Conservation (phyloP, 2,113 vertebrate species). For the Numenius arquata region DNA sequence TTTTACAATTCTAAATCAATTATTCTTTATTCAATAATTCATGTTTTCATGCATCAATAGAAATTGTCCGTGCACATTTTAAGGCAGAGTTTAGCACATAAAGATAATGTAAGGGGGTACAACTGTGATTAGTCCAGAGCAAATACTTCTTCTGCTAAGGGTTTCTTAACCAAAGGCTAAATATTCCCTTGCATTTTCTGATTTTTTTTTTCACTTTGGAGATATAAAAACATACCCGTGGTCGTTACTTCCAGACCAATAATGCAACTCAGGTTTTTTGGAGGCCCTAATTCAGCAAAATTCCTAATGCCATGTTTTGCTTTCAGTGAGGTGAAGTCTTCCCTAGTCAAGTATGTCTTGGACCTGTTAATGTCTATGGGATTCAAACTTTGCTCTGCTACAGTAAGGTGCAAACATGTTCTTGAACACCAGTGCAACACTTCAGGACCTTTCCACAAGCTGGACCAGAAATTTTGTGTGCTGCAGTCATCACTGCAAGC, state of each 20-base stretch:
- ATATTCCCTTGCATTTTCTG: neutral
- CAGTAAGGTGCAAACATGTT: neutral
- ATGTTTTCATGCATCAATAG: neutral
- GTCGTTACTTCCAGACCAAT: neutral
- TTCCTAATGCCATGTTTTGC: neutral
- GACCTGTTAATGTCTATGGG: neutral
- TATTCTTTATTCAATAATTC: conserved; percentile 35
- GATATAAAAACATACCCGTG: neutral
- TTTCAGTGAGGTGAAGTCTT: neutral
- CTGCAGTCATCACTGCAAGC: neutral
- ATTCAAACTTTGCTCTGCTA: neutral
- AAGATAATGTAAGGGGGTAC: neutral
- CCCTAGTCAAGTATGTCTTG: neutral
- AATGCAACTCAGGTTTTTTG: neutral
- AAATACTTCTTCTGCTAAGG: neutral
- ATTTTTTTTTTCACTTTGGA: neutral
- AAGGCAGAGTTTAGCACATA: neutral
- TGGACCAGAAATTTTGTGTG: neutral
- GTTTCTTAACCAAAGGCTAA: neutral
- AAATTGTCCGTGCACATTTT: neutral
- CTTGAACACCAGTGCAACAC: neutral
- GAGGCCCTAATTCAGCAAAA: neutral
- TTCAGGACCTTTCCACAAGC: neutral
- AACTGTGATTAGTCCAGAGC: neutral
- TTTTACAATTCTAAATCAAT: conserved; percentile 45